Conservation (phyloP, 1,140 invertebrate genomes). For the Oryctes rhinoceros region DNA sequence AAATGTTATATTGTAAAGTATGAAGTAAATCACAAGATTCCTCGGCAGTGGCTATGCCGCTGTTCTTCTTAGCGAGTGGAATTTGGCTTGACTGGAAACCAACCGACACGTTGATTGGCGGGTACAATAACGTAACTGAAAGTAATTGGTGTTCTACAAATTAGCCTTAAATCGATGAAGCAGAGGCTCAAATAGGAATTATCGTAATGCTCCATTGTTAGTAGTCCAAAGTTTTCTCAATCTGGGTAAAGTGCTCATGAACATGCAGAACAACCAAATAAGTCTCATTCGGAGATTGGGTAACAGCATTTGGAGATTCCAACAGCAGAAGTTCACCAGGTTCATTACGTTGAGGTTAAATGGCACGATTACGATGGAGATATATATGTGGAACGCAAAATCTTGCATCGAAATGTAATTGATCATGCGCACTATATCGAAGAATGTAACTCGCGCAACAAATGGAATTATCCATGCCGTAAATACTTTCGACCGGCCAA, state of each 20-base stretch:
- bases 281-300: neutral
- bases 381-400: constrained; percentile 15
- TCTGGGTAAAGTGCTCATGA: neutral
- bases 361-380: neutral
- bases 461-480: neutral
- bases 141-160: neutral
- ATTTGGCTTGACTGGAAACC: neutral
- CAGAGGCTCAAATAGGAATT: constrained; percentile 3
- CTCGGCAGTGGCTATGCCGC: neutral
- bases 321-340: neutral
- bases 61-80: neutral
- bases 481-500: neutral
- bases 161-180: constrained; percentile 15
- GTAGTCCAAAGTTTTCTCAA: constrained; percentile 9
- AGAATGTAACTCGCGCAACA: neutral
- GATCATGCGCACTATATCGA: constrained; percentile 3
- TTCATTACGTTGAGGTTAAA: constrained; percentile 29
- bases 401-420: neutral
- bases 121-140: constrained; percentile 10
- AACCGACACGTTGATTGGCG: neutral
- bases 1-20: neutral
- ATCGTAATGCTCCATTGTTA: constrained; percentile 24
- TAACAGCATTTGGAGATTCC: neutral
- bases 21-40: neutral
- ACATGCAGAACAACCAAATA: neutral